These are phyloP conservation scores for Epinotia nisella DNA, from an alignment of 2,888 invertebrate species.

Conservation along the genomic window DNA sequence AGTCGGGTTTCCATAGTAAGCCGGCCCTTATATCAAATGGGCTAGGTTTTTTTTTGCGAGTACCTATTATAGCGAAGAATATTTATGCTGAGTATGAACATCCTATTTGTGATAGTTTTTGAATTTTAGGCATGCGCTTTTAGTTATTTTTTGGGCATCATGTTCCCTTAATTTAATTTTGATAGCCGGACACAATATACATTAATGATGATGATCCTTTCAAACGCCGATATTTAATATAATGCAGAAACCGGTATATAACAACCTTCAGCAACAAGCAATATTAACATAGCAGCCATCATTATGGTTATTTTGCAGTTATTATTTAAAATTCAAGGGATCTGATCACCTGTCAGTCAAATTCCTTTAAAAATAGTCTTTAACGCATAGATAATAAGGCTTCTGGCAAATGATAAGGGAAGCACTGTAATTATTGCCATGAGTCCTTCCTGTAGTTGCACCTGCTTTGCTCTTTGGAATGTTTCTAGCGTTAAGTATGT, in stretches of 20 bases:
- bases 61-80: too few species aligned
- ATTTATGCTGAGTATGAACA: too few species aligned
- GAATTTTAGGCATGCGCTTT: too few species aligned
- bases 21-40: too few species aligned
- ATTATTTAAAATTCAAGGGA: constrained; percentile 1
- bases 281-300: too few species aligned
- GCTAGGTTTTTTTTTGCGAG: too few species aligned
- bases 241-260: constrained; percentile 22
- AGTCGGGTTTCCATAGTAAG: too few species aligned
- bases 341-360: constrained; percentile 24
- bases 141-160: too few species aligned
- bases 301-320: neutral
- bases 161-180: constrained; percentile 35
- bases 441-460: constrained; percentile 7
- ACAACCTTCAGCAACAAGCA: neutral
- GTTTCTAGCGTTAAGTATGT: constrained; percentile 1
- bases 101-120: too few species aligned
- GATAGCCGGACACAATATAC: constrained; percentile 13
- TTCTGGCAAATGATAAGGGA: neutral
- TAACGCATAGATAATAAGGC: neutral
- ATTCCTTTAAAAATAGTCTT: neutral
- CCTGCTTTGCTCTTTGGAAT: neutral
- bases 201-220: constrained; percentile 22
- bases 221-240: constrained; percentile 8
- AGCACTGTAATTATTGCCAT: constrained; percentile 11